Conservation (phyloP, 2,888 invertebrate genomes). For the Platynereis dumerilii region DNA sequence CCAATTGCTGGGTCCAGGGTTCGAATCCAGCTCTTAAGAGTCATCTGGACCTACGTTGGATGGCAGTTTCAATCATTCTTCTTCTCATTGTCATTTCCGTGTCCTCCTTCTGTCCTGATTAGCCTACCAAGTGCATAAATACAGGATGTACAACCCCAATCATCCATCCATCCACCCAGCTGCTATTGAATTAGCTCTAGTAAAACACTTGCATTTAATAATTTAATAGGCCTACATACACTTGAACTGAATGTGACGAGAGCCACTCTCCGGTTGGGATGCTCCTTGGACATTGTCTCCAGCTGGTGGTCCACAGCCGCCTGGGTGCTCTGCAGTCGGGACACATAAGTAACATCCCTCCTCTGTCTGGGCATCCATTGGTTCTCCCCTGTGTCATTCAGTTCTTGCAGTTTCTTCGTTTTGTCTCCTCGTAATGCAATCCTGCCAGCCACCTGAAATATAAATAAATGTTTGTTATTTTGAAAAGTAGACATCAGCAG, state of each 20-base stretch:
- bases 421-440: slow-evolving; percentile 48
- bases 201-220: too few relatives aligned
- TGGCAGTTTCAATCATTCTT: too few relatives aligned
- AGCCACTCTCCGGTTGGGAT: slow-evolving; percentile 55
- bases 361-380: slow-evolving; percentile 51
- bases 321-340: slow-evolving; percentile 57
- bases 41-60: too few relatives aligned
- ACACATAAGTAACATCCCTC: slow-evolving; percentile 54
- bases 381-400: slow-evolving; percentile 43
- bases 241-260: slow-evolving; percentile 51
- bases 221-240: too few relatives aligned
- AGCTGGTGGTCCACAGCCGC: slow-evolving; percentile 61
- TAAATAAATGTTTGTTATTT: neutral
- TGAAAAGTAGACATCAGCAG: slow-evolving; percentile 2
- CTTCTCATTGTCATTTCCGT: too few relatives aligned
- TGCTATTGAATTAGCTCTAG: too few relatives aligned
- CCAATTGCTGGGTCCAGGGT: too few relatives aligned
- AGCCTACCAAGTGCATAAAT: too few relatives aligned
- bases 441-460: slow-evolving; percentile 50
- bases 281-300: slow-evolving; percentile 49
- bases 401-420: slow-evolving; percentile 42
- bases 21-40: too few relatives aligned
- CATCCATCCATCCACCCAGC: too few relatives aligned
- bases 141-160: too few relatives aligned
- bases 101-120: too few relatives aligned